Percentiles rank a stretch among this genome's conserved stretches.
Conservation (phyloP, 2,113 vertebrate species). For the Camelus bactrianus region DNA sequence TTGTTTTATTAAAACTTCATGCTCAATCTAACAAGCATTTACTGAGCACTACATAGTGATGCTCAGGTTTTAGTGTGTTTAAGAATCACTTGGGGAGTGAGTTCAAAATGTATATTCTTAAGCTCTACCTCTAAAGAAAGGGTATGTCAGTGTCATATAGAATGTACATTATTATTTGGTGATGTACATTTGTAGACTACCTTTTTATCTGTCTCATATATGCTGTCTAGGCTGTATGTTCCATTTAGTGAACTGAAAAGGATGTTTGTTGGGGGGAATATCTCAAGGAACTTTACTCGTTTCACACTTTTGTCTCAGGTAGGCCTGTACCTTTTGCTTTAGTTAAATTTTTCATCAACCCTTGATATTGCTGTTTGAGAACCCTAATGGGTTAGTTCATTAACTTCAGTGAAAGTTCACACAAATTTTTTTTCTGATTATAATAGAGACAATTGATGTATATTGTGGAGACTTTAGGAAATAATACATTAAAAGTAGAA, state of each 20-base stretch:
- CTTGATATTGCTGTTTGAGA: constrained; percentile 39
- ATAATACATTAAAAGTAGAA: constrained; percentile 55
- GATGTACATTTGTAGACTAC: not conserved
- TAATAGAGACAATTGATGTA: not conserved
- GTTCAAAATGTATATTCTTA: constrained; percentile 49
- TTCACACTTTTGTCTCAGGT: constrained; percentile 28
- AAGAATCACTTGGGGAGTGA: not conserved
- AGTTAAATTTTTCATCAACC: constrained; percentile 61
- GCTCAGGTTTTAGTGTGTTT: constrained; percentile 1
- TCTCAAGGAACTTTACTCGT: constrained; percentile 1
- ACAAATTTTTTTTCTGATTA: constrained; percentile 45
- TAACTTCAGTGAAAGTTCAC: constrained; percentile 54
- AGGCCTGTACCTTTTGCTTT: constrained; percentile 53
- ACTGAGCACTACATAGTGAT: not conserved
- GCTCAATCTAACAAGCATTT: constrained; percentile 31
- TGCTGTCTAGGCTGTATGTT: not conserved
- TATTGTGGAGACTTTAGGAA: constrained; percentile 29
- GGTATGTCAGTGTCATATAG: not conserved
- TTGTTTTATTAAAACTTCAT: constrained; percentile 26
- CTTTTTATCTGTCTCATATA: constrained; percentile 14
- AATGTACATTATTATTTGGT: not conserved
- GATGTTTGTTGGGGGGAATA: not conserved
- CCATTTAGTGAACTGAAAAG: constrained; percentile 40
- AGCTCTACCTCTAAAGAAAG: not conserved
- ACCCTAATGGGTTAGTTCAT: not conserved